phyloP scores from a whole-genome alignment of 2,113 vertebrate species.

The Neopipo cinnamomea region DNA sequence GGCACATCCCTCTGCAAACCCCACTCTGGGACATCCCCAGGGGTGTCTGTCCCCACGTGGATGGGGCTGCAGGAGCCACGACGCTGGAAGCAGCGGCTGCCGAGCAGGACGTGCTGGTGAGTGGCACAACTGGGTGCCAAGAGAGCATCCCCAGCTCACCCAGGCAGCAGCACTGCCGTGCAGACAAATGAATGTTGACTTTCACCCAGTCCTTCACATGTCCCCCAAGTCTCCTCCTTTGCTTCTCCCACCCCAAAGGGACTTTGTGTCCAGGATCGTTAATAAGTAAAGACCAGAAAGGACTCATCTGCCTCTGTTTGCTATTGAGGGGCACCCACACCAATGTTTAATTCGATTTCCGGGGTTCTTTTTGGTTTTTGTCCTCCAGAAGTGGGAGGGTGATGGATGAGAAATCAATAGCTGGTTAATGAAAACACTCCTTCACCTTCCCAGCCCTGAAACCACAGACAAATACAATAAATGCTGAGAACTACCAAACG shows the following conservation, averaged over 20 bases:
- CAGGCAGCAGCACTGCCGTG: rapidly evolving
- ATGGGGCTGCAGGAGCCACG: rapidly evolving
- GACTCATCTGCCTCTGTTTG: neutral
- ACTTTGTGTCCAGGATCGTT: neutral
- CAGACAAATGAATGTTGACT: neutral
- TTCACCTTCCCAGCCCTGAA: neutral
- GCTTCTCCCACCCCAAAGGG: neutral
- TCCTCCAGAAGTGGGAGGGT: neutral
- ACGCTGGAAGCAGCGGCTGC: neutral
- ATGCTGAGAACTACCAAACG: neutral
- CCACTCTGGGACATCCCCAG: neutral
- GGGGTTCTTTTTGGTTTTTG: neutral
- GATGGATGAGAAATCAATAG: slow-evolving; percentile 22
- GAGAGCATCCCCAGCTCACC: neutral
- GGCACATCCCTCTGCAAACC: neutral
- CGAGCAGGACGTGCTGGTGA: rapidly evolving
- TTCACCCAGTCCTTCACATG: neutral
- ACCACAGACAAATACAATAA: slow-evolving; percentile 13
- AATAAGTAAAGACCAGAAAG: neutral
- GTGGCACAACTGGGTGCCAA: neutral
- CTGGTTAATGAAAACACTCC: neutral
- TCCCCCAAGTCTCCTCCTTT: neutral
- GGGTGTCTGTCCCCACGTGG: rapidly evolving
- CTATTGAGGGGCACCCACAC: neutral
- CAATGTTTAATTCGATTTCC: neutral